Base-by-base conservation (phyloP, 2,888 invertebrate genomes). In the Epicampocera succincta region DNA sequence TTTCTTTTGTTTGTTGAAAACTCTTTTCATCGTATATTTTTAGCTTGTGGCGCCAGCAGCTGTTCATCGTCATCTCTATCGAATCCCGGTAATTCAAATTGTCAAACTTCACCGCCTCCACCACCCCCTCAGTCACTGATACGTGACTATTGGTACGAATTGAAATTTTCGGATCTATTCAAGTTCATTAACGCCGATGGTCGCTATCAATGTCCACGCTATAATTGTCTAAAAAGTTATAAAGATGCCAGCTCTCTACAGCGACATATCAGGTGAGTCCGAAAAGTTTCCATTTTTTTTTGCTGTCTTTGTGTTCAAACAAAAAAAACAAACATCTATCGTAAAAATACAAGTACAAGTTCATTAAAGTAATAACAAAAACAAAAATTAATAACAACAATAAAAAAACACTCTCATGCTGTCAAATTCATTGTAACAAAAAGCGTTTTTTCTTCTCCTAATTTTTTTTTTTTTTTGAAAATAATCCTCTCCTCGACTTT, bases 191-290 rank as follows among this genome's bases (percentile, higher is more conserved):
- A 91, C 88, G 89, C 90, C 54, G 91, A 91, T 85, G 91, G 91
- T 86, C 88, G 91, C 79, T 91, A 91, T 87, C 91, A 90, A 86
- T 91, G 91, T 88, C 91, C 91, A 83, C 88, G 91, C 85, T 88
- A 87, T 75, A 90, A 91, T 89, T 91, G 91, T 87, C 87, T 89
- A 84, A 91, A 91, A 88, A 91, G 90, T 86, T 91, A 91, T 85
- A 91, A 91, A 87, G 91, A 91, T 87, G 91, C 91, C 86, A 91
- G 91, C 88, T 91, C 91, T 83, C 87, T 91, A 86, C 91, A 91
- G 89, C 89, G 91, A 88, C 91, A 91, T 89, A 91, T 91, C 89
- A 91, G 91, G 91, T 91, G 86, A 87, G 89, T 85, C 65, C 52
- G n/a, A 81, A 29, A 12, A 42, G 42, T 71, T 73, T 66, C 56